phyloP scores from a whole-genome alignment of 2,113 vertebrate species.

The Copsychus sechellarum region DNA sequence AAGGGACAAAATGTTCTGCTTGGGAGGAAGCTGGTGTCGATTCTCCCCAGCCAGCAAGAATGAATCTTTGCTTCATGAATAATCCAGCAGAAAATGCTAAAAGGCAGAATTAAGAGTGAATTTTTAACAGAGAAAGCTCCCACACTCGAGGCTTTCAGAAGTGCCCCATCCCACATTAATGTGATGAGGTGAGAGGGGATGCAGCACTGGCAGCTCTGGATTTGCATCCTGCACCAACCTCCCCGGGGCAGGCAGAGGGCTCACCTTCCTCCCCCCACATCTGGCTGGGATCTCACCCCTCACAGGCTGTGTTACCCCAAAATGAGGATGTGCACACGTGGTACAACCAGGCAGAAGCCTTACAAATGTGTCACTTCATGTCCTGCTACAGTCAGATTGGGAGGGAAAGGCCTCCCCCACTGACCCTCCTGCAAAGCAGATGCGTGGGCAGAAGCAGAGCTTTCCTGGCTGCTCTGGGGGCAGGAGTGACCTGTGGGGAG shows the following conservation, averaged over 20 bases:
- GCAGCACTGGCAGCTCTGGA: not conserved
- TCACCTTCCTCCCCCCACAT: not conserved
- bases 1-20: not conserved
- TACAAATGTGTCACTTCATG: not conserved
- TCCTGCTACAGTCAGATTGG: not conserved
- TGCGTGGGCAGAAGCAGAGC: fast-evolving
- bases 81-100: not conserved
- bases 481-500: not conserved
- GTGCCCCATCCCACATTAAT: not conserved
- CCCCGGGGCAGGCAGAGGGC: not conserved
- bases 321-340: not conserved
- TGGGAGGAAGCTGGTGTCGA: not conserved
- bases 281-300: not conserved
- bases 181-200: fast-evolving
- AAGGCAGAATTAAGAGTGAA: not conserved
- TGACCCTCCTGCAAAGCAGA: not conserved
- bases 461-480: not conserved
- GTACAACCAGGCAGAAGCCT: not conserved
- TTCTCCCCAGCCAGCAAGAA: not conserved
- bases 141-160: not conserved
- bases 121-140: not conserved
- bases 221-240: not conserved
- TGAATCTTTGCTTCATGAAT: not conserved
- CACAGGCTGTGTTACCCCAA: too few relatives aligned
- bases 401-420: not conserved